Conservation (phyloP, 2,797 vertebrate genomes). For the Eospalax fontanierii region DNA sequence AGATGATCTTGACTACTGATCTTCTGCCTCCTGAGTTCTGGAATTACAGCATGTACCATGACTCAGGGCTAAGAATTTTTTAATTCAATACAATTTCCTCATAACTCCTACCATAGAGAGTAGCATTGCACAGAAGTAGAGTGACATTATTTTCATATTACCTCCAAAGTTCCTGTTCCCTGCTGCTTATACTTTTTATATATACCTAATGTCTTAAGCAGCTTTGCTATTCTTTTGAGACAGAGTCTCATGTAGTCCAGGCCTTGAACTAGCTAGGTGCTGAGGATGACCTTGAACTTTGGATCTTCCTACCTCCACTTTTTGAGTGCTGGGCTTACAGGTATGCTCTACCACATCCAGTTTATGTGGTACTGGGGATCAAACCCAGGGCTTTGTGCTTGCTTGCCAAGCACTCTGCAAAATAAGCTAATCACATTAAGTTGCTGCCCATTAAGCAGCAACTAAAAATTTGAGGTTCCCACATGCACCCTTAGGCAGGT, state of each 20-base stretch:
- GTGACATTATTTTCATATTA: conserved; percentile 57
- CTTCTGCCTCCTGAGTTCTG: background rate
- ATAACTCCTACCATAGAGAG: background rate
- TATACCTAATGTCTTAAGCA: background rate
- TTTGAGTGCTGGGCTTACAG: background rate
- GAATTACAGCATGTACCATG: background rate
- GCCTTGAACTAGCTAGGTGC: background rate
- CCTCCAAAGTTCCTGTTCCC: background rate
- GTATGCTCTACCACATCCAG: background rate
- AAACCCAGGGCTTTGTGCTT: background rate
- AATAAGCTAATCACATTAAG: background rate
- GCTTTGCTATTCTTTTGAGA: background rate
- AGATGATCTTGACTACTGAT: background rate
- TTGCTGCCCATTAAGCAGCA: background rate
- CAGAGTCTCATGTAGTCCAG: background rate
- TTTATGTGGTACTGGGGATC: background rate
- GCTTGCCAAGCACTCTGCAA: background rate
- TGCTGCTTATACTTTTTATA: conserved; percentile 16
- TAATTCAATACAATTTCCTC: conserved; percentile 23
- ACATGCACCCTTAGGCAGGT: background rate
- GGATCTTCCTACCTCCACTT: background rate
- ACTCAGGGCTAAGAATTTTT: conserved; percentile 1
- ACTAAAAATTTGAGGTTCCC: conserved; percentile 27
- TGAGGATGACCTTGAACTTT: background rate
- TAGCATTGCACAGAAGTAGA: background rate